Conservation (phyloP, 2,797 vertebrate species). For the Antrozous pallidus region DNA sequence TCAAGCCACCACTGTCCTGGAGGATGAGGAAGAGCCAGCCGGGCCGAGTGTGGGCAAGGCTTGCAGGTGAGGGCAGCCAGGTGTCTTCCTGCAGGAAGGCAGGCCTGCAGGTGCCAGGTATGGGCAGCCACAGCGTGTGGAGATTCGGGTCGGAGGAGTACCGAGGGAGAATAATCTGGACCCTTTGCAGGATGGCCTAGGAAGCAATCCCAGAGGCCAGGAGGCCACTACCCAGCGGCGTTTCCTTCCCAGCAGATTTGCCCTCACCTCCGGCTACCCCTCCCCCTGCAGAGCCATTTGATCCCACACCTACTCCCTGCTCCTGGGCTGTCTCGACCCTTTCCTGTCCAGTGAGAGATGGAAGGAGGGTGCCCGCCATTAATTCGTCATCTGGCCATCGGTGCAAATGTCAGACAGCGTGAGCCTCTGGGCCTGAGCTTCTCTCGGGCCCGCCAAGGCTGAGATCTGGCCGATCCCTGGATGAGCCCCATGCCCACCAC, state of each 20-base stretch:
- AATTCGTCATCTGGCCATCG: neutral
- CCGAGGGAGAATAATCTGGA: neutral
- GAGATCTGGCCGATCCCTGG: neutral
- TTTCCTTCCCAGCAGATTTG: neutral
- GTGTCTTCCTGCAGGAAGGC: neutral
- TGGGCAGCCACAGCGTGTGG: neutral
- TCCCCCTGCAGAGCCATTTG: neutral
- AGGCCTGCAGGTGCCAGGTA: neutral
- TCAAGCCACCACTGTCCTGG: neutral
- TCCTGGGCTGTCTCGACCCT: accelerated
- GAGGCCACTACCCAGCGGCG: accelerated
- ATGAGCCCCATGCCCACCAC: accelerated
- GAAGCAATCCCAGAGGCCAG: neutral
- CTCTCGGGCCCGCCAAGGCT: accelerated
- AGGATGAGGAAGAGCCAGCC: neutral
- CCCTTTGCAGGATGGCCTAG: neutral
- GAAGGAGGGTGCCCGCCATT: neutral
- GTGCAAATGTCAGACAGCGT: accelerated
- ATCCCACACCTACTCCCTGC: neutral
- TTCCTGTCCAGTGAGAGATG: neutral
- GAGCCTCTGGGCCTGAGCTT: neutral
- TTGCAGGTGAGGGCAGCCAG: accelerated
- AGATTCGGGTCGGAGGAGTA: neutral
- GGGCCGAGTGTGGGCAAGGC: accelerated
- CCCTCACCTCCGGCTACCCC: neutral